Base-by-base conservation (phyloP, 2,113 vertebrate species). In the Stigmatopora argus region DNA sequence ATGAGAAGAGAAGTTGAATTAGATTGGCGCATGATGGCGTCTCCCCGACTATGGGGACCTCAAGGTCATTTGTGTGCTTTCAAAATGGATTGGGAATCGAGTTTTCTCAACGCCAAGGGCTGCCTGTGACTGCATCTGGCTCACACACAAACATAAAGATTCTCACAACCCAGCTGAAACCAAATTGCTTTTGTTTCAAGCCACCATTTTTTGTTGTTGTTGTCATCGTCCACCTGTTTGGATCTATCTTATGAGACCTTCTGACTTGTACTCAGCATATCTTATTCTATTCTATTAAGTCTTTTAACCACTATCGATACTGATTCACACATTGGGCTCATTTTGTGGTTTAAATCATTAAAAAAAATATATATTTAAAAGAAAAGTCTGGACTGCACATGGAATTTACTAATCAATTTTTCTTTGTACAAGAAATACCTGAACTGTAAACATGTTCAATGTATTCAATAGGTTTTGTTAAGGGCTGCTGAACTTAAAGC, bases 21-120 rank as follows among this genome's bases (percentile, higher is more conserved):
- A 76, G 74, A 66, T 82, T 69, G 67, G 79, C 60, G 68, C 70
- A 63, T 66, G 63, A 81, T 65, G 65, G 78, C 56, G 15, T 67
- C 59, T 59, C 64, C 17, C 57, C 78, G 71, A 65, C 69, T 67
- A 31, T 11, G 7, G 65, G 61, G 76, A 59, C 71, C 73, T 72
- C 61, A 78, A 80, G 83, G 87, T 87, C 81, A 83, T 77, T 78
- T 71, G 41, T 64, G 58, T 68, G 71, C 70, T 70, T 77, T 83
- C 62, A 66, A 82, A 83, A 85, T 83, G 77, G 69, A 75, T 80
- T 87, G 65, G 69, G 51, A 83, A 85, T 82, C 69, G 53, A 77
- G 78, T 86, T 86, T 80, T 81, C 74, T 76, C 53, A 57, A 38
- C 49, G 74, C 47, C 75, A 72, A 21, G 41, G 76, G 76, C 70